phyloP scores from a whole-genome alignment of 2,113 vertebrate genomes.

The Psittacula cyanocephala region DNA sequence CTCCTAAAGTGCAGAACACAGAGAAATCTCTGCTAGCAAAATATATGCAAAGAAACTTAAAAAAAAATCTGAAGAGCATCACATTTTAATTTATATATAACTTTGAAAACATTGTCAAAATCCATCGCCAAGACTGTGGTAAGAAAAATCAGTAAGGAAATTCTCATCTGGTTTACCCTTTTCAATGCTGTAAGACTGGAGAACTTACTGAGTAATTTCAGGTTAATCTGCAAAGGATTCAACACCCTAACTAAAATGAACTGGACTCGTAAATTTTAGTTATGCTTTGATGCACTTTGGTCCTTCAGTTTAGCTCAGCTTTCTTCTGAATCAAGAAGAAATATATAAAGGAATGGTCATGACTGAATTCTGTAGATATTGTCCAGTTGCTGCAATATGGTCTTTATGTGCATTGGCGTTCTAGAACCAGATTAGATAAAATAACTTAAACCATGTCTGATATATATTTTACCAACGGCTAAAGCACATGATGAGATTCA shows the following conservation, averaged over 20 bases:
- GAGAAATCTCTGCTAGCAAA: not conserved
- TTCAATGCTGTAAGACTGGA: not conserved
- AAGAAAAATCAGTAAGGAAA: not conserved
- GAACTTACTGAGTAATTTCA: not conserved
- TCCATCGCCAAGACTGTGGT: not conserved
- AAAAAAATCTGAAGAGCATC: not conserved
- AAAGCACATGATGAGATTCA: not conserved
- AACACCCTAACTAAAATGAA: not conserved
- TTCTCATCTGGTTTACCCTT: not conserved
- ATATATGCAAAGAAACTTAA: not conserved
- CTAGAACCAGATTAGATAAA: not conserved
- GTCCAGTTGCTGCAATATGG: not conserved
- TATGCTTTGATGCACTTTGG: not conserved
- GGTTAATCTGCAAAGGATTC: not conserved
- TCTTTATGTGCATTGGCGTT: not conserved
- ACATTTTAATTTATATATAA: not conserved
- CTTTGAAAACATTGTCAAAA: not conserved
- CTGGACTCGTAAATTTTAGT: not conserved
- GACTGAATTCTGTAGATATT: not conserved
- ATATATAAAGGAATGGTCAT: not conserved
- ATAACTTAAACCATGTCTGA: not conserved
- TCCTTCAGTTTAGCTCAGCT: not conserved
- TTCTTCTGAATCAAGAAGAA: not conserved
- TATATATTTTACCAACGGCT: not conserved
- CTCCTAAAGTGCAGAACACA: not conserved